Percentiles rank a stretch among this genome's conserved stretches.
phyloP scores from a whole-genome alignment of 2,797 vertebrate species.

The Sternarchorhynchus goeldii region DNA sequence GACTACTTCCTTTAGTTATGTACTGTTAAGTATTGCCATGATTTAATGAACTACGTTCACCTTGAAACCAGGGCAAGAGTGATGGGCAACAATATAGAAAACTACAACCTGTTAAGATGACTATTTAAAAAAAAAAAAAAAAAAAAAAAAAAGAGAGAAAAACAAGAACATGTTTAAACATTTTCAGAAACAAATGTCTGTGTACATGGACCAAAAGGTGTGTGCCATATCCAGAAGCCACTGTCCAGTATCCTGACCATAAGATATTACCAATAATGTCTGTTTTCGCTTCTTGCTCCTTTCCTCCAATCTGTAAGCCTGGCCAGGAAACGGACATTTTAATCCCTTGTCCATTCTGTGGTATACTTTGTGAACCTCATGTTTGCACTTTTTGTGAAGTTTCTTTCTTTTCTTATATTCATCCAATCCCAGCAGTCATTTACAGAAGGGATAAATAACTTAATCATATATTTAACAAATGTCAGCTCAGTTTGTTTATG shows the following conservation, averaged over 20 bases:
- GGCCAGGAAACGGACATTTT: constrained; percentile 31
- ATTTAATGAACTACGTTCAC: constrained; percentile 75
- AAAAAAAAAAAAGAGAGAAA: too few species aligned
- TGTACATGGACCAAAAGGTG: constrained; percentile 90
- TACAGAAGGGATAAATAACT: constrained; percentile 75
- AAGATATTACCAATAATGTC: constrained; percentile 65
- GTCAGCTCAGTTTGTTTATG: constrained; percentile 77
- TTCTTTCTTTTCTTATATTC: constrained; percentile 59
- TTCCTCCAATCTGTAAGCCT: constrained; percentile 40
- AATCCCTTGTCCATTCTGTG: constrained; percentile 54
- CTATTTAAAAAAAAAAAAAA: too few species aligned
- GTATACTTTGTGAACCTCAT: constrained; percentile 52
- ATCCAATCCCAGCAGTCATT: constrained; percentile 76
- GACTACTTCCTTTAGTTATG: constrained; percentile 97
- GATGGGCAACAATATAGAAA: constrained; percentile 73
- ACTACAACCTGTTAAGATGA: constrained; percentile 76
- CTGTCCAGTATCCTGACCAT: constrained; percentile 79
- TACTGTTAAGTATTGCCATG: constrained; percentile 89
- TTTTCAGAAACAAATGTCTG: constrained; percentile 80
- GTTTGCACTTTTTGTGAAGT: constrained; percentile 72
- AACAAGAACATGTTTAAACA: constrained; percentile 62
- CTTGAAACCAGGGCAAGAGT: constrained; percentile 70
- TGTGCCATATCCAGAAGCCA: constrained; percentile 89
- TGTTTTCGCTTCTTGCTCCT: constrained; percentile 52
- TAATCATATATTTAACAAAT: constrained; percentile 64